Evolutionary conservation across 2,113 vertebrate species (phyloP).

Genomic region (Gnathonemus echidnorhynchus): DNA sequence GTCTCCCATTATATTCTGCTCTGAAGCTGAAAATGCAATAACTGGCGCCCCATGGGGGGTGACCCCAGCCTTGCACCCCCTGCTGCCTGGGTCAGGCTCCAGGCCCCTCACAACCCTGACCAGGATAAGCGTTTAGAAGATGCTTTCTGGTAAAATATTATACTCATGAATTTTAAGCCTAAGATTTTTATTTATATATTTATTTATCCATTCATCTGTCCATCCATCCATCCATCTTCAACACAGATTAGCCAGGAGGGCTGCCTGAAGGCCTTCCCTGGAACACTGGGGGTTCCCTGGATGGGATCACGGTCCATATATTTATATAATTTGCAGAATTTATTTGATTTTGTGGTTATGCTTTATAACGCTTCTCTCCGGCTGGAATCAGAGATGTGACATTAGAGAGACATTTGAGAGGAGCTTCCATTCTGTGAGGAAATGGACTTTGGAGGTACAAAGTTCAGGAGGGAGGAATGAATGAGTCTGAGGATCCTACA

Average conservation of each 20-base stretch:
- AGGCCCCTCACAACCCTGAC: not conserved
- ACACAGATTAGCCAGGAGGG: not conserved
- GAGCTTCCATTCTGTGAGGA: not conserved
- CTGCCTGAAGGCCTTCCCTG: not conserved
- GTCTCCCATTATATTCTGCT: not conserved
- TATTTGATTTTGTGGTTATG: not conserved
- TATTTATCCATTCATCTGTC: not conserved
- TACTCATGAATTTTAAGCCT: not conserved
- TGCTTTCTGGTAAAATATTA: not conserved
- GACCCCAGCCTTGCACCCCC: not conserved
- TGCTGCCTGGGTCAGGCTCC: not conserved
- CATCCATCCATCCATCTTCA: not conserved
- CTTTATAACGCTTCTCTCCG: not conserved
- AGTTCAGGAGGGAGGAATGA: conserved; percentile 48
- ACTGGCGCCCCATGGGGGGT: not conserved
- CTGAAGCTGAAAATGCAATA: not conserved
- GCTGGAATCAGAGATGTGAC: not conserved
- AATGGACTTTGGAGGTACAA: conserved; percentile 39
- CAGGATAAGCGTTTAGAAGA: not conserved
- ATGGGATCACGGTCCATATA: not conserved
- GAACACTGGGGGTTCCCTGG: not conserved
- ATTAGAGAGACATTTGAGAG: not conserved
- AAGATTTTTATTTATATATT: not conserved
- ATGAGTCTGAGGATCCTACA: conserved; percentile 24
- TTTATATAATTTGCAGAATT: not conserved